Evolutionary conservation across 2,888 invertebrate genomes (phyloP).

Genomic region (Drymonia ruficornis): DNA sequence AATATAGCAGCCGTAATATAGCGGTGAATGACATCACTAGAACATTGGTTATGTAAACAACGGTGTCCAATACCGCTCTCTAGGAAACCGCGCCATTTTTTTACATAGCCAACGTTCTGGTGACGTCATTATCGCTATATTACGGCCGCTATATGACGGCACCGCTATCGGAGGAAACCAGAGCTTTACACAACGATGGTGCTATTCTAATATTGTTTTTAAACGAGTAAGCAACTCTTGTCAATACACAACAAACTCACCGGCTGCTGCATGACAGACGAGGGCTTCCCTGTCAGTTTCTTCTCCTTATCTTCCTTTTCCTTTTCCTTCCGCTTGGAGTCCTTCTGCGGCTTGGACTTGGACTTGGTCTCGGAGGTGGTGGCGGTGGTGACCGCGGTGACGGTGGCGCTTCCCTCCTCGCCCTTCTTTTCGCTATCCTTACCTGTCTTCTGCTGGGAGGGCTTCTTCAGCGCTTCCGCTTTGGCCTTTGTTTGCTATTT

Average conservation of each 20-base stretch:
- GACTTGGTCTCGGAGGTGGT: slow-evolving; percentile 56
- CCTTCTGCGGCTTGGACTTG: slow-evolving; percentile 42
- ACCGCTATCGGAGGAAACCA: too few relatives aligned
- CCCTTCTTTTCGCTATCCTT: slow-evolving; percentile 66
- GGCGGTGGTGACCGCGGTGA: slow-evolving; percentile 34
- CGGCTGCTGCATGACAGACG: slow-evolving; percentile 41
- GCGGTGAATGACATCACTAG: too few relatives aligned
- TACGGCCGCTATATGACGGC: too few relatives aligned
- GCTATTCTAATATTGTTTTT: too few relatives aligned
- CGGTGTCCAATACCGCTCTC: too few relatives aligned
- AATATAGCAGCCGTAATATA: too few relatives aligned
- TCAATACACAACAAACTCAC: slow-evolving; percentile 34
- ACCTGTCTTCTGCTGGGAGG: slow-evolving; percentile 64
- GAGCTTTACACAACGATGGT: too few relatives aligned
- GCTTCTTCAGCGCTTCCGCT: slow-evolving; percentile 83
- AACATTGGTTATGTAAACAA: too few relatives aligned
- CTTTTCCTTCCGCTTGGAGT: slow-evolving; percentile 45
- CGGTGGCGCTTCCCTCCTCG: slow-evolving; percentile 51
- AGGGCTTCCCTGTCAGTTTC: slow-evolving; percentile 51
- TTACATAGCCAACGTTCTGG: too few relatives aligned
- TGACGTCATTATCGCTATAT: too few relatives aligned
- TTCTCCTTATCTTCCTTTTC: slow-evolving; percentile 51
- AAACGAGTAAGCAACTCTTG: too few relatives aligned
- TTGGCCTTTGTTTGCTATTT: slow-evolving; percentile 81
- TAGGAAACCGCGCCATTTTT: too few relatives aligned